phyloP scores from a whole-genome alignment of 2,888 invertebrate genomes.

The Andricus quercusramuli region DNA sequence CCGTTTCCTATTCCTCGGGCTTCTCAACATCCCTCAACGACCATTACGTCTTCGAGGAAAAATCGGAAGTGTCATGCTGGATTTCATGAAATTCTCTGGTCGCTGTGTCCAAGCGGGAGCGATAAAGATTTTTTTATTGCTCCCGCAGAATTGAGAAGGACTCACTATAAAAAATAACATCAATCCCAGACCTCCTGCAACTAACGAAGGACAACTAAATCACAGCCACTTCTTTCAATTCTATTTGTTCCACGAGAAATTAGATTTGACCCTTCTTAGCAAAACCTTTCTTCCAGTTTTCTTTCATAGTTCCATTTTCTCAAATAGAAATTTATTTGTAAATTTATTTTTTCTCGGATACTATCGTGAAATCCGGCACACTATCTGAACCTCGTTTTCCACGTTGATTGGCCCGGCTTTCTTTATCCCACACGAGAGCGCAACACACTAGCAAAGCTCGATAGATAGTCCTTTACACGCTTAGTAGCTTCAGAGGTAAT shows the following conservation, averaged over 20 bases:
- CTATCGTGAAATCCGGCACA: conserved; percentile 43
- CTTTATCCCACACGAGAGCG: conserved; percentile 65
- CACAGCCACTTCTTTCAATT: background rate
- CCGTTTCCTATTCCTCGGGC: conserved; percentile 46
- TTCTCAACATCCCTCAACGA: conserved; percentile 43
- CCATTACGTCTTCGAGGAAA: conserved; percentile 15
- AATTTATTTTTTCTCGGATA: background rate
- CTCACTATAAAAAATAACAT: background rate
- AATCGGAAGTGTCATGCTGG: conserved; percentile 13
- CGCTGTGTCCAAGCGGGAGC: background rate
- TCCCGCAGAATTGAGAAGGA: background rate
- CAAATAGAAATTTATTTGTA: background rate
- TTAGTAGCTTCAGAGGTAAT: conserved; percentile 70
- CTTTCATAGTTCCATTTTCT: background rate
- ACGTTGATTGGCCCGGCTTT: conserved; percentile 48
- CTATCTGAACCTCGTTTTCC: conserved; percentile 54
- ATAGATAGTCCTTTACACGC: conserved; percentile 74
- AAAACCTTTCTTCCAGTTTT: background rate
- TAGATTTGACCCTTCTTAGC: background rate
- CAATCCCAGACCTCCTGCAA: background rate
- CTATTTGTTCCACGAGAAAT: background rate
- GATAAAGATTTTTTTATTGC: background rate
- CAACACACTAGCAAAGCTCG: conserved; percentile 73
- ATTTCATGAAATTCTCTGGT: background rate
- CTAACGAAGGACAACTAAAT: background rate